phyloP scores from a whole-genome alignment of 2,797 vertebrate species.

The Anguilla anguilla region DNA sequence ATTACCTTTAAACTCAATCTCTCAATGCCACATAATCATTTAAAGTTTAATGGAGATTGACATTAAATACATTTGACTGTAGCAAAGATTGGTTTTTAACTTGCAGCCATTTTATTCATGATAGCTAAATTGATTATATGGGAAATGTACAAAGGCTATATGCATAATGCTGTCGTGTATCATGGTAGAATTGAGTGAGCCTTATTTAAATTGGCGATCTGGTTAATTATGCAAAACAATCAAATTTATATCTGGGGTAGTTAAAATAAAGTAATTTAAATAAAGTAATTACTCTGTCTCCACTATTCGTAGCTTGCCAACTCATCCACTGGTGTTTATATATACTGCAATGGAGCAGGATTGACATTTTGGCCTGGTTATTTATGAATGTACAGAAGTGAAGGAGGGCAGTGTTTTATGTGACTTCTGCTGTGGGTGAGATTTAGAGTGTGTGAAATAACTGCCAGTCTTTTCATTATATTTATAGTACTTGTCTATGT shows the following conservation, averaged over 20 bases:
- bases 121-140: not conserved
- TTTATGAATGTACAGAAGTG: not conserved
- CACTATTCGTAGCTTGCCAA: not conserved
- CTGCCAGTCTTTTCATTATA: not conserved
- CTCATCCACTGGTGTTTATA: not conserved
- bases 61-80: not conserved
- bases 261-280: not conserved
- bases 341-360: not conserved
- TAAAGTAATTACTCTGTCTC: not conserved
- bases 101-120: not conserved
- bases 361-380: not conserved
- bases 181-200: not conserved
- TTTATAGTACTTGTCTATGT: not conserved
- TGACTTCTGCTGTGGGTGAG: conserved; percentile 5
- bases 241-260: not conserved
- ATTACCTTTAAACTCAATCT: not conserved
- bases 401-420: not conserved
- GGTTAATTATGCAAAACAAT: not conserved
- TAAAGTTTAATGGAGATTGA: not conserved
- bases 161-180: not conserved
- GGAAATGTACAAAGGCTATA: not conserved
- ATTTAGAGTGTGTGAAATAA: not conserved
- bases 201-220: not conserved
- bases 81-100: not conserved
- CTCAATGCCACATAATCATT: not conserved